These are phyloP conservation scores for Dichetophora obliterata DNA, from an alignment of 2,888 invertebrate genomes.

Conservation along the genomic window DNA sequence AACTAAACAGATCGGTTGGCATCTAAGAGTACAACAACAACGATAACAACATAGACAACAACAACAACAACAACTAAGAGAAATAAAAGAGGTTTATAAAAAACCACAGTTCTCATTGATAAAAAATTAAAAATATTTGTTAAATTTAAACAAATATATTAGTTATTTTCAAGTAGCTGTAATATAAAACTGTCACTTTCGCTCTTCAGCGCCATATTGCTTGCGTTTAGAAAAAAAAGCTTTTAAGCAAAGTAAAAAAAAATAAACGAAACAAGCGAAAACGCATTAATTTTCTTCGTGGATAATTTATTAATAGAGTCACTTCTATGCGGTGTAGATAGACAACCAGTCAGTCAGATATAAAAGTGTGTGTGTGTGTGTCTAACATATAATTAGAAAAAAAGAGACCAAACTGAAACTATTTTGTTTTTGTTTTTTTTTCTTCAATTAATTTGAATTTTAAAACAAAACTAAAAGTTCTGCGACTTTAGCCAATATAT, in stretches of 20 bases:
- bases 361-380: neutral
- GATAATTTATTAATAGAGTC: constrained; percentile 19
- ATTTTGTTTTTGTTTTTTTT: neutral
- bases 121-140: neutral
- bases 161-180: too few relatives aligned
- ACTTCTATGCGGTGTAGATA: constrained; percentile 6
- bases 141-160: neutral
- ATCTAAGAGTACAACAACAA: neutral
- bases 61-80: neutral
- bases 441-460: neutral
- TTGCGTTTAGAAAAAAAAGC: too few relatives aligned
- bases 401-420: neutral
- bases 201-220: too few relatives aligned
- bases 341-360: neutral
- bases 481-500: neutral
- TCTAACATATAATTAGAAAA: neutral
- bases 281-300: neutral
- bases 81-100: neutral
- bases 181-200: too few relatives aligned
- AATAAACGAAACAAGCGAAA: neutral
- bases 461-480: neutral
- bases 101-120: neutral
- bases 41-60: neutral
- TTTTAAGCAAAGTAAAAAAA: too few relatives aligned
- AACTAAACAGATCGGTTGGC: constrained; percentile 35